These are phyloP conservation scores for Gymnarchus niloticus DNA, from an alignment of 2,113 vertebrate genomes.

Conservation along the genomic window DNA sequence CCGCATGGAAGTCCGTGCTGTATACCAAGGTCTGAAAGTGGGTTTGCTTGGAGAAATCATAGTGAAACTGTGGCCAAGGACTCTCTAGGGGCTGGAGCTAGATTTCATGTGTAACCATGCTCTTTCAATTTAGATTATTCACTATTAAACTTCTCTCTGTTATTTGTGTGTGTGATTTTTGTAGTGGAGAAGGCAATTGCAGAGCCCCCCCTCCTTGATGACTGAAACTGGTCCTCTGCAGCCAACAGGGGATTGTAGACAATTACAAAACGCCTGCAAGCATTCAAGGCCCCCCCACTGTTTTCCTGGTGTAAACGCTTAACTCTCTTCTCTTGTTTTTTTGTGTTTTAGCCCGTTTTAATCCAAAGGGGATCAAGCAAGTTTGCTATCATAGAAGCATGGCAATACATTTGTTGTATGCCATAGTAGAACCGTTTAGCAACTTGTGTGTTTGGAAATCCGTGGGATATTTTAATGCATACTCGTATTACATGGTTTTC, in stretches of 20 bases:
- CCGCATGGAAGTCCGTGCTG: slow-evolving; percentile 25
- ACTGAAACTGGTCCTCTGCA: slow-evolving; percentile 95
- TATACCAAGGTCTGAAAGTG: slow-evolving; percentile 37
- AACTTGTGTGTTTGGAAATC: background rate
- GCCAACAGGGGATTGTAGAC: slow-evolving; percentile 95
- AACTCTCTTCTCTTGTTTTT: slow-evolving; percentile 75
- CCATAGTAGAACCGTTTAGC: background rate
- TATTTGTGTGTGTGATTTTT: slow-evolving; percentile 99
- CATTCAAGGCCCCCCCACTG: slow-evolving; percentile 84
- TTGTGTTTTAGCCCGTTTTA: slow-evolving; percentile 77
- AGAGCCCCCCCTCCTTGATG: slow-evolving; percentile 93
- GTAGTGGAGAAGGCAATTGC: slow-evolving; percentile 99
- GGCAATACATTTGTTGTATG: slow-evolving; percentile 11
- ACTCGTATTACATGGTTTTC: background rate
- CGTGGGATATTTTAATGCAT: background rate
- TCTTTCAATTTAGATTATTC: slow-evolving; percentile 71
- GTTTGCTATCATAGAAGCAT: background rate
- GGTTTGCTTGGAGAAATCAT: slow-evolving; percentile 20
- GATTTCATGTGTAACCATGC: slow-evolving; percentile 60
- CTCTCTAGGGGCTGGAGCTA: slow-evolving; percentile 31
- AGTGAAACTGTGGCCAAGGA: slow-evolving; percentile 1
- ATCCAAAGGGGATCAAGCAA: slow-evolving; percentile 28
- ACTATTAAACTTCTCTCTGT: slow-evolving; percentile 97
- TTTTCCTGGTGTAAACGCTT: slow-evolving; percentile 86
- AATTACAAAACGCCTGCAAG: slow-evolving; percentile 91